Percentiles rank a stretch among this genome's conserved stretches.
phyloP scores from a whole-genome alignment of 2,888 invertebrate species.

The Galeruca laticollis region DNA sequence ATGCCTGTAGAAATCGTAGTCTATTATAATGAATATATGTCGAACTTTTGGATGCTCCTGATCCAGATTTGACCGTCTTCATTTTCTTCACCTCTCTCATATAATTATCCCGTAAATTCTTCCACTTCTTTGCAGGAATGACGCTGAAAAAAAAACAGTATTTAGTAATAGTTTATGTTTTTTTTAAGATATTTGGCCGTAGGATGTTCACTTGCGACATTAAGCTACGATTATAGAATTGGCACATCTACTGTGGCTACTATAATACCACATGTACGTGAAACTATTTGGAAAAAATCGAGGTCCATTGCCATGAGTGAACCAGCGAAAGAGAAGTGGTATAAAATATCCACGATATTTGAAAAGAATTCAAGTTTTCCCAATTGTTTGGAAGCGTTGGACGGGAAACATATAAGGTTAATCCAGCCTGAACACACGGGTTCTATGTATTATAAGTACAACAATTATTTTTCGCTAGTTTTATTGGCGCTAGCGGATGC shows the following conservation, averaged over 20 bases:
- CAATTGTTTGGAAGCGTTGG: slow-evolving; percentile 5
- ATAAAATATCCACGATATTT: slow-evolving; percentile 7
- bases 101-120: background rate
- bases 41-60: background rate
- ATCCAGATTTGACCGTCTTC: background rate
- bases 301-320: slow-evolving; percentile 5
- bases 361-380: slow-evolving; percentile 6
- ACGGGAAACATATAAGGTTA: background rate
- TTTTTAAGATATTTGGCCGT: background rate
- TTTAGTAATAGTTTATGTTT: slow-evolving; percentile 1
- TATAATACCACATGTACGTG: background rate
- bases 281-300: background rate
- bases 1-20: no score
- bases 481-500: slow-evolving; percentile 2
- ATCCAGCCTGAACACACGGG: background rate
- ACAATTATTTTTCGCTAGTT: slow-evolving; percentile 9
- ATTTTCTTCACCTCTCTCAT: slow-evolving; percentile 4
- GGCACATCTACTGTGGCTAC: background rate
- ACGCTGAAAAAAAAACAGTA: slow-evolving; percentile 1
- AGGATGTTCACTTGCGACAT: background rate
- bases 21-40: background rate
- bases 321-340: slow-evolving; percentile 12
- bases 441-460: slow-evolving; percentile 14
- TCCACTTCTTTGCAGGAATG: slow-evolving; percentile 2
- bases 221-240: background rate